These are phyloP conservation scores for Micromys minutus DNA, from an alignment of 2,113 vertebrate species.

Conservation along the genomic window DNA sequence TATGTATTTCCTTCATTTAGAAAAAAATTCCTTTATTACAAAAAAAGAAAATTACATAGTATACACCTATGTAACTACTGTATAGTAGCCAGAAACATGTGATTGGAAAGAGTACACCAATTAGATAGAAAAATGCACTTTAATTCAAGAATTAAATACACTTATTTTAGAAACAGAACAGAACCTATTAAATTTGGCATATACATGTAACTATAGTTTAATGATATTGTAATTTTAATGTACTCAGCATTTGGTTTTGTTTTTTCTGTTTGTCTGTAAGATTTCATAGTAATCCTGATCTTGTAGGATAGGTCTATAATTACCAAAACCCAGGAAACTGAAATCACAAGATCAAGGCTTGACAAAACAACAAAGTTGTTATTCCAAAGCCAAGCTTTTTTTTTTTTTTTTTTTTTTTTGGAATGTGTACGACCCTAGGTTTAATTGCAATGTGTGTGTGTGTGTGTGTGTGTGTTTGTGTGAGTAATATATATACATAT, in stretches of 20 bases:
- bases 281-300: neutral
- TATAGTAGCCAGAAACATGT: neutral
- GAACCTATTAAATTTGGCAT: slow-evolving; percentile 18
- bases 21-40: too few relatives aligned
- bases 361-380: too few relatives aligned
- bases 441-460: neutral
- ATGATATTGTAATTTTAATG: slow-evolving; percentile 6
- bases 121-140: neutral
- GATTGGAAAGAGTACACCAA: neutral
- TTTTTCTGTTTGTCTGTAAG: neutral
- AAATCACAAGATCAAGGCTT: neutral
- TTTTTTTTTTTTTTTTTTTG: too few relatives aligned
- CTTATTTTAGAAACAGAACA: neutral
- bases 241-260: slow-evolving; percentile 33
- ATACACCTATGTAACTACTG: neutral
- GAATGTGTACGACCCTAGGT: neutral
- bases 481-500: too few relatives aligned
- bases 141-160: neutral
- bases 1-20: neutral
- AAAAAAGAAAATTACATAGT: neutral
- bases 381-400: too few relatives aligned
- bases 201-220: neutral
- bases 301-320: neutral
- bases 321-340: neutral
- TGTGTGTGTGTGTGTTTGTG: too few relatives aligned